phyloP scores from a whole-genome alignment of 1,140 invertebrate genomes.

The Tetramorium alpestre region DNA sequence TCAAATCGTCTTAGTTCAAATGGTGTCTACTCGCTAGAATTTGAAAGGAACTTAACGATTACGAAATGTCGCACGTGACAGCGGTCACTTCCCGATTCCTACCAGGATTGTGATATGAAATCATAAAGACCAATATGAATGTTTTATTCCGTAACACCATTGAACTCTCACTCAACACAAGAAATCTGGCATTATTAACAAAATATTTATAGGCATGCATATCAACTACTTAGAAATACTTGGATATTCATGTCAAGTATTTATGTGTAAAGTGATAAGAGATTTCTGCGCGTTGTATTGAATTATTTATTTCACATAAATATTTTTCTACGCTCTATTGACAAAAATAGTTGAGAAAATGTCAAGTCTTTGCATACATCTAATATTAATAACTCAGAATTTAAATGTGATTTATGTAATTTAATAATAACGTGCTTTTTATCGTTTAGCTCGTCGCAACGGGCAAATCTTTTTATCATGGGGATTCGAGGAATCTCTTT shows the following conservation, averaged over 20 bases:
- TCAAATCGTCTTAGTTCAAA: neutral
- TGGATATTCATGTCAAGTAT: neutral
- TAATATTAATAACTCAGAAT: neutral
- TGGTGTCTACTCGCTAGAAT: neutral
- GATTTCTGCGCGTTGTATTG: neutral
- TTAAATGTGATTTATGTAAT: neutral
- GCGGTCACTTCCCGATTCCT: neutral
- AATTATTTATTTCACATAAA: neutral
- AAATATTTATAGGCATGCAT: neutral
- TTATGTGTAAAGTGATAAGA: neutral
- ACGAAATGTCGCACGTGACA: neutral
- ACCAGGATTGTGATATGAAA: slow-evolving; percentile 34
- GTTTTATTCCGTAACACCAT: slow-evolving; percentile 21
- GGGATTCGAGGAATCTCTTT: neutral
- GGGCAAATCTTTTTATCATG: neutral
- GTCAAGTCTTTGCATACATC: neutral
- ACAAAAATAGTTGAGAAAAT: neutral
- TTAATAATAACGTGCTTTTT: neutral
- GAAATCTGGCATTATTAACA: neutral
- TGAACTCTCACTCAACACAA: neutral
- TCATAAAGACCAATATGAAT: slow-evolving; percentile 43
- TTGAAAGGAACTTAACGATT: neutral
- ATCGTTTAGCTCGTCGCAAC: neutral
- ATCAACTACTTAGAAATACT: neutral
- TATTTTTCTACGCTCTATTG: neutral